phyloP scores from a whole-genome alignment of 2,888 invertebrate species.

The Linnaemya tessellans region DNA sequence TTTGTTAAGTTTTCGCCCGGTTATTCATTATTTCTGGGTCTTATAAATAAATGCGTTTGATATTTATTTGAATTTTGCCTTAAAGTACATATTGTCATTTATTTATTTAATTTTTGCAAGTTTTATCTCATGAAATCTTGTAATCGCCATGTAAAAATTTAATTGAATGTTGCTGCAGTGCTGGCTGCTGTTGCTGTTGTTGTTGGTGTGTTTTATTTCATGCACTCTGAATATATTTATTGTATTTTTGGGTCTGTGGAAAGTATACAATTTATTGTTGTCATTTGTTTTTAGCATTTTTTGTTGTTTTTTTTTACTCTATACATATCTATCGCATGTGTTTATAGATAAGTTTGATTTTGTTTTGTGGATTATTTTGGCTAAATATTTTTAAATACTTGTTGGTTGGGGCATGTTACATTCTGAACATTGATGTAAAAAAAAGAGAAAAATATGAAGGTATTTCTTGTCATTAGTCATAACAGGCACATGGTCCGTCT shows the following conservation, averaged over 20 bases:
- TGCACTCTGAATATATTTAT: slow-evolving; percentile 61
- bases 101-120: slow-evolving; percentile 44
- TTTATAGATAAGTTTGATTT: slow-evolving; percentile 24
- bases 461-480: slow-evolving; percentile 73
- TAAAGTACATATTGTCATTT: slow-evolving; percentile 61
- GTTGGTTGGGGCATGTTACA: slow-evolving; percentile 25
- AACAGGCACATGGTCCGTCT: slow-evolving; percentile 57
- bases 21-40: slow-evolving; percentile 52
- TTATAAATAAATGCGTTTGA: slow-evolving; percentile 63
- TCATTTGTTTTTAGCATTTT: slow-evolving; percentile 72
- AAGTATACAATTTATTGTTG: slow-evolving; percentile 74
- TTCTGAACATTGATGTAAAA: slow-evolving; percentile 7
- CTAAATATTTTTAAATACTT: slow-evolving; percentile 35
- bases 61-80: slow-evolving; percentile 49
- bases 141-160: slow-evolving; percentile 64
- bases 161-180: slow-evolving; percentile 51
- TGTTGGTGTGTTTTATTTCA: slow-evolving; percentile 34
- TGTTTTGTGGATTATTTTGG: slow-evolving; percentile 61
- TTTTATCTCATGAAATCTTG: slow-evolving; percentile 39
- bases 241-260: slow-evolving; percentile 67
- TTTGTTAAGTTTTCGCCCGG: slow-evolving; percentile 19
- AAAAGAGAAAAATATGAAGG: slow-evolving; percentile 44
- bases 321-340: slow-evolving; percentile 4
- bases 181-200: slow-evolving; percentile 36
- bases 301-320: slow-evolving; percentile 59